Base-by-base conservation (phyloP, 37 sponge, comb jelly and placozoan species). In the Bolinopsis microptera region DNA sequence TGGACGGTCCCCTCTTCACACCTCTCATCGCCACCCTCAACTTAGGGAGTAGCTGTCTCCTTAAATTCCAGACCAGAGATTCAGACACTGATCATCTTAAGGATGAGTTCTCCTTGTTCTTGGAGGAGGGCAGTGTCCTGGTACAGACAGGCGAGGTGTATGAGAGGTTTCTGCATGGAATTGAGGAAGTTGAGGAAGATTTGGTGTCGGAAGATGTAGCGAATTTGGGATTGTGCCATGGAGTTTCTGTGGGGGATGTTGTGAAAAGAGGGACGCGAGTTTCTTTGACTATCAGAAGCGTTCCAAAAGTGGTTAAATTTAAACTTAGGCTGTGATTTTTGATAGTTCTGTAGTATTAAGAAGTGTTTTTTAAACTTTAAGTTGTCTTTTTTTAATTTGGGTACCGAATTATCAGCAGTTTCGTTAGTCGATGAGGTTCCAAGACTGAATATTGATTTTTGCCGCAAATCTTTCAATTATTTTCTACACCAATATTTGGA, bases 221-320 rank as follows among this genome's bases (percentile, higher is more conserved):
- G 30, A 82, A 95, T 30, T 93, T 95, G 23, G 72, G 92, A 22
- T 25, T 9, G 1, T 30, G 92, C 39, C 22, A 16, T 8, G 68
- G 26, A 30, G 0, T 28, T 3, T 0, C 33, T 23, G 25, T 92
- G 23, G 96, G 94, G 0, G 40, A 88, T n/a, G 69, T 48, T 0
- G 31, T 99, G 18, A 33, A 83, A 40, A 95, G 99, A 92, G 68
- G 69, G 8, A 99, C 97, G n/a, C 70, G 99, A 70, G 95, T 99
- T 16, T 99, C 99, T 3, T 93, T 99, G 41, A 99, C 99, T 0
- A 95, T 99, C 23, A 95, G 99, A 88, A 93, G 96, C 94, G 99
- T 99, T 30, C 96, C 97, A 26, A 99, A 99, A 69, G 94, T 95
- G 0, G 28, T 95, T 13, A 96, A 95, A 74, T 76, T 97, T 0